Evolutionary conservation across 2,113 vertebrate genomes (phyloP).

Genomic region (Crotophaga sulcirostris): DNA sequence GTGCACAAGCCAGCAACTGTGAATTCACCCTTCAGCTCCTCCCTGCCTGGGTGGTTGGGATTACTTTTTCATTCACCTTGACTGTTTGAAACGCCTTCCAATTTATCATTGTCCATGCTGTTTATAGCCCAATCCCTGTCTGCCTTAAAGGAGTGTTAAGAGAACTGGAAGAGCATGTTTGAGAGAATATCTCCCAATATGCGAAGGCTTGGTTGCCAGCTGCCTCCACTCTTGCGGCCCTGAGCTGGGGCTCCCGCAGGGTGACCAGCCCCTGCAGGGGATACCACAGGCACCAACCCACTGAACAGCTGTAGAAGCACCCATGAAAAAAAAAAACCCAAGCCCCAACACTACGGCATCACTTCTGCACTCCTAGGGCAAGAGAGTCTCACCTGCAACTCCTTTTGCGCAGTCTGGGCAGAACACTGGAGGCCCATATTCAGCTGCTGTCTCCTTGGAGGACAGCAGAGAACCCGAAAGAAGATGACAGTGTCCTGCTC

Average conservation of each 20-base stretch:
- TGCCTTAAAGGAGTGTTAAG: neutral
- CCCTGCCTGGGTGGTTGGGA: neutral
- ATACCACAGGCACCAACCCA: neutral
- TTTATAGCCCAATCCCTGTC: neutral
- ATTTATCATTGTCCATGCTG: neutral
- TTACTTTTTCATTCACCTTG: neutral
- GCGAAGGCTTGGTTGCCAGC: fast-evolving
- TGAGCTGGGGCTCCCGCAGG: fast-evolving
- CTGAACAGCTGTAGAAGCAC: neutral
- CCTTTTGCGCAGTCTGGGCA: neutral
- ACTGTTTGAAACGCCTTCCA: neutral
- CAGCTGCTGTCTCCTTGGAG: neutral
- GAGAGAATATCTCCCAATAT: neutral
- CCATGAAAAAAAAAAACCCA: neutral
- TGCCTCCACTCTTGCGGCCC: neutral
- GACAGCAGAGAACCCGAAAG: neutral
- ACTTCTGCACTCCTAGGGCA: no score
- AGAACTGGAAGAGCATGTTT: neutral
- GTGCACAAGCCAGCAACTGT: neutral
- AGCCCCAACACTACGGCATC: neutral
- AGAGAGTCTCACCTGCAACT: neutral
- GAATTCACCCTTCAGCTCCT: neutral
- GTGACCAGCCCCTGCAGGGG: fast-evolving
- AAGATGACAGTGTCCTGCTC: neutral
- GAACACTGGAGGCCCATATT: neutral